Evolutionary conservation across 2,113 vertebrate genomes (phyloP), one percentile per base, ranked within the genome.

Genomic region (Sinocyclocheilus rhinocerous): DNA sequence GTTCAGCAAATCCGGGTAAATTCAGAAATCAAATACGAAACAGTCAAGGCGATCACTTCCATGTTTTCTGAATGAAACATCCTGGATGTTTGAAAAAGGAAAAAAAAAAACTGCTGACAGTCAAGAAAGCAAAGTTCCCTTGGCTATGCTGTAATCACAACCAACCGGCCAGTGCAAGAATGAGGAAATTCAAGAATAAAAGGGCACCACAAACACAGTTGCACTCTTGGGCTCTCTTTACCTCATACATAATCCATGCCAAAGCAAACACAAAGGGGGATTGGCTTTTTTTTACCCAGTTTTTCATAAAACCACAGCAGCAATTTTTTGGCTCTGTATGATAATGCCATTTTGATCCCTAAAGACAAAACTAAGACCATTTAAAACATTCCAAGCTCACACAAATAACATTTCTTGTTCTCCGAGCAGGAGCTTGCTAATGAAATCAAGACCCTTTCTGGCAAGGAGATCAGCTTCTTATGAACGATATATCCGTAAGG

Each of bases 41-140:
- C 88, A 87, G 84, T 87, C 26, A 15, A 80, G 33, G 84, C 73
- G 85, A 87, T 88, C 81, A 61, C 89, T 89, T 91, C 69, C 85
- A 59, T 93, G 89, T 94, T 95, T 95, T 95, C 92, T 95, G 92
- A 95, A 95, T 95, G 92, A 95, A 94, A 92, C 92, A 93, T 94
- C 93, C 93, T 93, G 92, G 90, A 90, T 87, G 88, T 91, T 76
- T 87, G 85, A 61, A 90, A 88, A 84, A 84, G 76, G 48, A 81
- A 83, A 22, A 45, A 33, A n/a, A 92, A 92, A 87, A 84, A 83
- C 6, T 92, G 93, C 93, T 94, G 93, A 95, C 90, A 85, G 77
- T 29, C 89, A 86, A 91, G 86, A 94, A 93, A 91, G 80, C 50
- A 67, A 84, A 65, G 45, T 88, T 93, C 93, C 89, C 89, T 89